phyloP scores from a whole-genome alignment of 2,888 invertebrate species.

The Tiliacea aurago region DNA sequence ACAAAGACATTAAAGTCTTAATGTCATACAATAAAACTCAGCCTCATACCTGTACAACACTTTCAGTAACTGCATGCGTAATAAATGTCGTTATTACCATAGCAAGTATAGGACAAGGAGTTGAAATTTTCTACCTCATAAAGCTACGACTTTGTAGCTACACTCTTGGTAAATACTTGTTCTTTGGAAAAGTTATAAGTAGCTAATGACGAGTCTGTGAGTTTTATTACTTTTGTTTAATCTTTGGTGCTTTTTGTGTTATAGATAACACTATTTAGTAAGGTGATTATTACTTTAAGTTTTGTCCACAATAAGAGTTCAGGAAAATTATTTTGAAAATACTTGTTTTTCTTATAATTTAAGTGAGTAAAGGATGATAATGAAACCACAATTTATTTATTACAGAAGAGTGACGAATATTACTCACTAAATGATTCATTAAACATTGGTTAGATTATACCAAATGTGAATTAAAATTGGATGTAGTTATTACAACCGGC shows the following conservation, averaged over 20 bases:
- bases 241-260: conserved; percentile 25
- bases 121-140: conserved; percentile 81
- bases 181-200: conserved; percentile 56
- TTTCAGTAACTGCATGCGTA: conserved; percentile 75
- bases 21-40: conserved; percentile 55
- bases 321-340: background rate
- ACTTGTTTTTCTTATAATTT: conserved; percentile 18
- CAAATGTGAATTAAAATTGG: no score
- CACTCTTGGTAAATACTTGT: conserved; percentile 64
- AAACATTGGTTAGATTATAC: background rate
- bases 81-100: conserved; percentile 83
- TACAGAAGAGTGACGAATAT: background rate
- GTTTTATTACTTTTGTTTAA: conserved; percentile 41
- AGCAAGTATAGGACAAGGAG: conserved; percentile 76
- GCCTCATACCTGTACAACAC: conserved; percentile 50
- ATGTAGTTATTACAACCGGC: background rate
- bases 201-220: conserved; percentile 46
- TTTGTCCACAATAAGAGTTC: background rate
- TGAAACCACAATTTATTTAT: conserved; percentile 15
- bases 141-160: conserved; percentile 78
- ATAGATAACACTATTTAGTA: background rate
- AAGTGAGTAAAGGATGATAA: conserved; percentile 1
- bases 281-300: background rate
- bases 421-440: conserved; percentile 29
- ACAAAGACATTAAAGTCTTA: conserved; percentile 55